Evolutionary conservation across 1,140 invertebrate genomes (phyloP), one percentile per base, ranked within the genome.

Genomic region (Maconellicoccus hirsutus): DNA sequence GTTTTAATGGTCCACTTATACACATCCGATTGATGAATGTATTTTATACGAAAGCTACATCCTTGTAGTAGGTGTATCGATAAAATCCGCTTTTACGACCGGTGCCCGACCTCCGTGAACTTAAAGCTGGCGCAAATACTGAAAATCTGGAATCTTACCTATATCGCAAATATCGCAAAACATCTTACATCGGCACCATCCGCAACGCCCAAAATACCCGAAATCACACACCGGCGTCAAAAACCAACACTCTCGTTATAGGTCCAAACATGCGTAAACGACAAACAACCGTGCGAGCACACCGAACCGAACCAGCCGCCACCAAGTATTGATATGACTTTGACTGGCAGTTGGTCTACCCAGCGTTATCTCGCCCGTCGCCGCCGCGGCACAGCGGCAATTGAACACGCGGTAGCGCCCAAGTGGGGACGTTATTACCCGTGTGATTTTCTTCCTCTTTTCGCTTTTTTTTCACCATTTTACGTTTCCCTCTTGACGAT

Each of bases 121-220:
- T n/a, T n/a, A n/a, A n/a, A n/a, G n/a, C n/a, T n/a, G n/a, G n/a
- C n/a, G n/a, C n/a, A n/a, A n/a, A n/a, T n/a, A 33, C 4, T 33
- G 12, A 33, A 52, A 3, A 52, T 52, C 42, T n/a, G n/a, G n/a
- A n/a, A 19, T 25, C 61, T 66, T 66, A 66, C 61, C 61, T 66
- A 66, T 66, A 66, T 66, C 61, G 16, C 61, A 66, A 66, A 66
- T 26, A 66, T 66, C 61, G 61, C 61, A 66, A 25, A 66, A 66
- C 61, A 66, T 66, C 10, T 3, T 25, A n/a, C n/a, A n/a, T n/a
- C n/a, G n/a, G n/a, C n/a, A n/a, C n/a, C n/a, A n/a, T n/a, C n/a
- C n/a, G n/a, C n/a, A n/a, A 38, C 6, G 14, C 33, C 14, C 33
- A 14, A 38, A 38, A 7, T 38, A 6, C 33, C 14, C 33, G 33